Percentiles rank a stretch among this genome's conserved stretches.
These are phyloP conservation scores for Tachypleus tridentatus DNA, from an alignment of 1,140 invertebrate species.

Conservation along the genomic window DNA sequence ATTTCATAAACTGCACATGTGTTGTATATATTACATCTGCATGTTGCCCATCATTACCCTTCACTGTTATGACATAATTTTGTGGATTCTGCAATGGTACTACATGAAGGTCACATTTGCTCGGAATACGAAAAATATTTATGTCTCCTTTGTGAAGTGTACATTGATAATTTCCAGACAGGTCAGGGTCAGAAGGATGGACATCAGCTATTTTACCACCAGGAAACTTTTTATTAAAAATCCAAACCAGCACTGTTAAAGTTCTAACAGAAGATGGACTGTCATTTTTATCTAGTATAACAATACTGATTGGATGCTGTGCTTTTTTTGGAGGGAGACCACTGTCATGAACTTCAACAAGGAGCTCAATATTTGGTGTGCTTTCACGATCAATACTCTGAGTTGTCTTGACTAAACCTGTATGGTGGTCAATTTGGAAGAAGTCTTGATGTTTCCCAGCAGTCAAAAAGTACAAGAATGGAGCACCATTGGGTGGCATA, in stretches of 20 bases:
- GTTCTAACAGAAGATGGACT: conserved; percentile 72
- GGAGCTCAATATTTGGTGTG: conserved; percentile 55
- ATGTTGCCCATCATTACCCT: conserved; percentile 79
- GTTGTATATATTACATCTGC: conserved; percentile 68
- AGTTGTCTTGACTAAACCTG: conserved; percentile 52
- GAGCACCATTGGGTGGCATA: conserved; percentile 77
- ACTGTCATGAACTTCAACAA: conserved; percentile 76
- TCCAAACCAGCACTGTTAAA: conserved; percentile 62
- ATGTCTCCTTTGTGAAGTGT: conserved; percentile 41
- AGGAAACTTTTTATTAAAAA: conserved; percentile 49
- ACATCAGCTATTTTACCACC: conserved; percentile 77
- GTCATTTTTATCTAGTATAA: conserved; percentile 80
- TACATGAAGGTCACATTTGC: conserved; percentile 59
- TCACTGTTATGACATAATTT: conserved; percentile 53
- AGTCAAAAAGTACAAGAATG: conserved; percentile 67
- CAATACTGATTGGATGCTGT: conserved; percentile 60
- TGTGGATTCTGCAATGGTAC: conserved; percentile 25
- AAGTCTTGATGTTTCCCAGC: conserved; percentile 61
- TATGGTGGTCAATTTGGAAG: conserved; percentile 61
- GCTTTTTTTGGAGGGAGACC: conserved; percentile 69
- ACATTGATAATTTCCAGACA: conserved; percentile 74
- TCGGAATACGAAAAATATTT: conserved; percentile 52
- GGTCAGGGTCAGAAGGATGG: conserved; percentile 79
- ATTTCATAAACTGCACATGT: conserved; percentile 61
- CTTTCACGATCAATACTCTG: conserved; percentile 18